Conservation (phyloP, 2,888 invertebrate genomes). For the Thera britannica region DNA sequence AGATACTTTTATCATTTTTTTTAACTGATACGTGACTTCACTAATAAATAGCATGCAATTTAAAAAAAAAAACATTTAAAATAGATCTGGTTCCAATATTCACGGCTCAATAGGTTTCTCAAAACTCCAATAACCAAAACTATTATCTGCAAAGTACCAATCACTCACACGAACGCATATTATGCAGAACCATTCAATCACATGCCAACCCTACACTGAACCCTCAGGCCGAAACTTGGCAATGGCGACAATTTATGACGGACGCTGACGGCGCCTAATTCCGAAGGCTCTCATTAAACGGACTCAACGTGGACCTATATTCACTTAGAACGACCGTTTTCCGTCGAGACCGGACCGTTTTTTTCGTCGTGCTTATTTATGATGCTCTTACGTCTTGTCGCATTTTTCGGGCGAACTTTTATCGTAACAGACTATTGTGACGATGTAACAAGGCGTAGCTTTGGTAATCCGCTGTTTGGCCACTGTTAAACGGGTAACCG, state of each 20-base stretch:
- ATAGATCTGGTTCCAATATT: too few species aligned
- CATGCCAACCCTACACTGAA: constrained; percentile 37
- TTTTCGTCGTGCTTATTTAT: constrained; percentile 49
- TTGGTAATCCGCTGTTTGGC: too few species aligned
- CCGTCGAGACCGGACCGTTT: constrained; percentile 43
- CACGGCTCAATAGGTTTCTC: not conserved
- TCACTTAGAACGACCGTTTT: constrained; percentile 73
- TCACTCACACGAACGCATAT: constrained; percentile 4
- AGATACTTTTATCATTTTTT: too few species aligned
- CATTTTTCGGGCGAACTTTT: constrained; percentile 33
- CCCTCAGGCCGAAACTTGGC: constrained; percentile 46
- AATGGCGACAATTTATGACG: constrained; percentile 80
- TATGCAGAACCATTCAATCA: constrained; percentile 12
- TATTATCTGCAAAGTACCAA: not conserved
- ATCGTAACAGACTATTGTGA: not conserved
- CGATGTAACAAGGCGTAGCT: not conserved
- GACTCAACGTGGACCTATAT: constrained; percentile 71
- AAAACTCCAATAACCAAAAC: not conserved
- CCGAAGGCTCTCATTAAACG: constrained; percentile 75
- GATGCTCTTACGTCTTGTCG: constrained; percentile 43
- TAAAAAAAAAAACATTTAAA: too few species aligned
- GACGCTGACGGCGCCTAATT: constrained; percentile 75
- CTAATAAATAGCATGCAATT: too few species aligned
- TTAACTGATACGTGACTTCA: too few species aligned
- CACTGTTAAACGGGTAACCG: too few species aligned